Evolutionary conservation across 2,888 invertebrate species (phyloP).

Genomic region (Aricia artaxerxes): DNA sequence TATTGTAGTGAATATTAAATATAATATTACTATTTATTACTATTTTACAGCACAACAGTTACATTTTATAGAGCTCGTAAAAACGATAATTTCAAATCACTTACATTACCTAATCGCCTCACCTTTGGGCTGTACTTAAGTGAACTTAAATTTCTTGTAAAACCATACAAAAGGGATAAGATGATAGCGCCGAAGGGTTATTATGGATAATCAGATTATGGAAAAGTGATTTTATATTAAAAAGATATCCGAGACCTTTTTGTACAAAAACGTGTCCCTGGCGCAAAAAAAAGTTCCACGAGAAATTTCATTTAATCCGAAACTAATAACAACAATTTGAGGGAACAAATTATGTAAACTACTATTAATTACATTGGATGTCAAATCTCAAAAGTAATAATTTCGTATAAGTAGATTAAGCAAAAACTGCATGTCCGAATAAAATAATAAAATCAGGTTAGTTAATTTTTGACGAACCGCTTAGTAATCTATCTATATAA

Average conservation of each 20-base stretch:
- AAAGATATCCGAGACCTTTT: constrained; percentile 54
- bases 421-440: background rate
- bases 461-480: too few relatives aligned
- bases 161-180: constrained; percentile 40
- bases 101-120: constrained; percentile 27
- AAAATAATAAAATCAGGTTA: background rate
- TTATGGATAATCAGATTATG: constrained; percentile 52
- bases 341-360: constrained; percentile 42
- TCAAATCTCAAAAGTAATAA: background rate
- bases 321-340: constrained; percentile 67
- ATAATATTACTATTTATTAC: background rate
- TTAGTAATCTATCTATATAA: too few relatives aligned
- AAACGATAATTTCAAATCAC: constrained; percentile 23
- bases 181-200: constrained; percentile 45
- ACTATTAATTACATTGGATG: too few relatives aligned
- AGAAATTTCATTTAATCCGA: constrained; percentile 61
- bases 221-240: constrained; percentile 57
- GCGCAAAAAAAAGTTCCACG: constrained; percentile 56
- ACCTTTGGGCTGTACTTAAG: constrained; percentile 31
- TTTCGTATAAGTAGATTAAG: background rate
- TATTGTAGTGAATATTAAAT: background rate
- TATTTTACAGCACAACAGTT: background rate
- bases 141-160: constrained; percentile 35
- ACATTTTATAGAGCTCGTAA: constrained; percentile 11
- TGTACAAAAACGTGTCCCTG: constrained; percentile 57